Evolutionary conservation across 2,888 invertebrate genomes (phyloP).

Genomic region (Pristionchus maxplancki): DNA sequence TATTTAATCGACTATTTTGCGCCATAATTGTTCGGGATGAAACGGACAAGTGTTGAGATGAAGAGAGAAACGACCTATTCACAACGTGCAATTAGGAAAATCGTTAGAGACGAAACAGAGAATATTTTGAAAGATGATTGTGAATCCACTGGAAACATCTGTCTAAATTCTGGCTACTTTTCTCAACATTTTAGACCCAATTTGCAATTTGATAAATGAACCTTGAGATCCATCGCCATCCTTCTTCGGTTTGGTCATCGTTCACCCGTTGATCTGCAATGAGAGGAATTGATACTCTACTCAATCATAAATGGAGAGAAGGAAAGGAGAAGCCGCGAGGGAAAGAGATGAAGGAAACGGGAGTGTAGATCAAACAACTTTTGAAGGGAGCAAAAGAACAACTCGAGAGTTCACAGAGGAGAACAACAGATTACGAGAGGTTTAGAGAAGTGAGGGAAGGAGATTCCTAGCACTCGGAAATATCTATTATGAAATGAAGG

Average conservation of each 20-base stretch:
- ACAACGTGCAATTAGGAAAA: no score
- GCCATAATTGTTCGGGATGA: no score
- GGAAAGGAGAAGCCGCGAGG: background rate
- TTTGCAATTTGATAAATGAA: background rate
- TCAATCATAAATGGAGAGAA: background rate
- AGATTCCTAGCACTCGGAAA: background rate
- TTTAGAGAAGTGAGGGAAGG: constrained; percentile 4
- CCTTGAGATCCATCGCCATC: background rate
- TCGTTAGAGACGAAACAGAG: background rate
- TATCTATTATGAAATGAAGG: background rate
- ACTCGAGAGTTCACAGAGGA: background rate
- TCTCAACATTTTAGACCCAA: background rate
- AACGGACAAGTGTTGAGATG: no score
- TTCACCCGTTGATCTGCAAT: background rate
- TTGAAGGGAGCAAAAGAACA: background rate
- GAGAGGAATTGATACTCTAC: background rate
- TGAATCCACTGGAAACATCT: background rate
- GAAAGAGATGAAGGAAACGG: background rate
- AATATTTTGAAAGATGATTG: background rate
- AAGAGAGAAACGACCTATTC: no score
- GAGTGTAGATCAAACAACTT: background rate
- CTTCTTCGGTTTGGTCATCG: constrained; percentile 6
- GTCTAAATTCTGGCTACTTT: background rate
- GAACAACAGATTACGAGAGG: background rate
- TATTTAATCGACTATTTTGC: no score